Evolutionary conservation across 1,140 invertebrate genomes (phyloP), one percentile per base, ranked within the genome.

Genomic region (Drosophila persimilis): DNA sequence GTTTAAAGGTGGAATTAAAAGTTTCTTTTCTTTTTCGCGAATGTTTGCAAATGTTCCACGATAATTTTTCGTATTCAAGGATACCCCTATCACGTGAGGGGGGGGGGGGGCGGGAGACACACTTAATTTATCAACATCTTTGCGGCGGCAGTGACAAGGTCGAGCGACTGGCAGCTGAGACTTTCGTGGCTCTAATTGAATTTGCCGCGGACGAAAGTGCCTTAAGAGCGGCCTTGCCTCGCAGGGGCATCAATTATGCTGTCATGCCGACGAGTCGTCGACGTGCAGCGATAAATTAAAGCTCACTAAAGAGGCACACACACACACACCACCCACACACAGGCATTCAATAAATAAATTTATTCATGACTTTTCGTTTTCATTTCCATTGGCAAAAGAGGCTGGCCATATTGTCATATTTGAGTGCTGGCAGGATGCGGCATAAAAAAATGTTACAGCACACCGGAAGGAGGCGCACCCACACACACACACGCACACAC

Each of bases 101-200:
- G 17, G 17, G 17, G 0, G 17, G 17, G 17, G 15, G 15, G 15
- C 0, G 15, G 15, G 15, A 17, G 17, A 17, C 17, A 17, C 63
- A 70, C 61, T 74, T 86, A 64, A 85, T 86, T 80, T 74, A 86
- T 86, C 73, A 85, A 71, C 73, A 70, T 73, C 61, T 54, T 65
- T 73, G 80, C 44, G 65, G 76, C 85, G 72, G 80, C 72, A 85
- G 55, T 60, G 66, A 85, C 66, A 76, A 55, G 57, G 54, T 43
- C 41, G 39, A 64, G 47, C 24, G 31, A 50, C 43, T 58, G 47
- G 20, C 43, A 63, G 17, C 57, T 41, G 51, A 31, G 61, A 62
- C 39, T 62, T 67, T 24, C 29, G 17, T 29, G 60, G 31, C 67
- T 69, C 60, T 77, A 84, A 85, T 86, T 80, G 73, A 85, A 84